These are phyloP conservation scores for Tenthredo scrophulariae DNA, from an alignment of 2,888 invertebrate genomes.

Conservation along the genomic window DNA sequence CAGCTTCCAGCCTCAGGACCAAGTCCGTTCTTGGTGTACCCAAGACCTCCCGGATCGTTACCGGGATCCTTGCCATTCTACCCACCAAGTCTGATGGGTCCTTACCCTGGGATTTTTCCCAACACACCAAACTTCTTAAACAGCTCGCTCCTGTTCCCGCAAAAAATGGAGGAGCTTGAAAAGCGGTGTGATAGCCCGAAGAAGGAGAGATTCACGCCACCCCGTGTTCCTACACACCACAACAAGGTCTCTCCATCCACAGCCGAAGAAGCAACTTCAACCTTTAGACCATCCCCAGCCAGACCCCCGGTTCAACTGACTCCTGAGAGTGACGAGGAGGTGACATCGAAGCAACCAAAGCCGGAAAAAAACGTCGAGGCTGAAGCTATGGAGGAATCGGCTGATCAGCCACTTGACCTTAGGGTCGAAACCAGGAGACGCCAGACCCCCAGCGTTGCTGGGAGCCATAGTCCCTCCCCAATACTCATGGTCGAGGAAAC, in stretches of 20 bases:
- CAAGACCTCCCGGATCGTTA: slow-evolving; percentile 81
- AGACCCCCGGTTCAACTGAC: slow-evolving; percentile 79
- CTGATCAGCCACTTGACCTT: slow-evolving; percentile 73
- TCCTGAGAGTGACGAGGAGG: slow-evolving; percentile 70
- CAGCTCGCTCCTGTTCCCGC: slow-evolving; percentile 84
- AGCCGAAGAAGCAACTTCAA: slow-evolving; percentile 84
- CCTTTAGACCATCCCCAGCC: slow-evolving; percentile 84
- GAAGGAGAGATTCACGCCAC: slow-evolving; percentile 82
- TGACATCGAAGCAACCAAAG: slow-evolving; percentile 59
- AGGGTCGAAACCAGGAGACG: slow-evolving; percentile 72
- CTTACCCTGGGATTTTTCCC: slow-evolving; percentile 81
- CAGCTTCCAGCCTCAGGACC: slow-evolving; percentile 69
- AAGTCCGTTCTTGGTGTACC: slow-evolving; percentile 85
- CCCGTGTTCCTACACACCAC: slow-evolving; percentile 77
- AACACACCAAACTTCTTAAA: slow-evolving; percentile 81
- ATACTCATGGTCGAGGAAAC: slow-evolving; percentile 57
- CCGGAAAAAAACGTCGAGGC: slow-evolving; percentile 66
- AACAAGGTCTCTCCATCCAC: slow-evolving; percentile 85
- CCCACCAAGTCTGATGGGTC: slow-evolving; percentile 84
- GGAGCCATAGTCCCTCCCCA: slow-evolving; percentile 60
- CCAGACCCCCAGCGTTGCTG: slow-evolving; percentile 61
- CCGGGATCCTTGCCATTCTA: slow-evolving; percentile 81
- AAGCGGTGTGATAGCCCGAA: slow-evolving; percentile 80
- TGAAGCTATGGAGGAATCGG: slow-evolving; percentile 58
- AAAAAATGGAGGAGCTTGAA: slow-evolving; percentile 80